phyloP scores from a whole-genome alignment of 2,888 invertebrate species.

The Bibio marci region DNA sequence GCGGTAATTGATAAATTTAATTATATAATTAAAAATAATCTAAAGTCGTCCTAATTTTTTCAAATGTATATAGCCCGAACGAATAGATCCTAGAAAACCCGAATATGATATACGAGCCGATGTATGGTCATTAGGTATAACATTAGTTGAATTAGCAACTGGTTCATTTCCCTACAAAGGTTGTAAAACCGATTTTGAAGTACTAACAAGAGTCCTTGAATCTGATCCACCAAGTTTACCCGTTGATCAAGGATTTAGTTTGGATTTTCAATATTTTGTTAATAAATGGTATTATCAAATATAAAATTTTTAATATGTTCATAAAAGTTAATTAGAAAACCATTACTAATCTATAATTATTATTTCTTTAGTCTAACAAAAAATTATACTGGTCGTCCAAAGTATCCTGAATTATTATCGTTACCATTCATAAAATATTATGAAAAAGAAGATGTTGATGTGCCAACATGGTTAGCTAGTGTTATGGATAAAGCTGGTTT shows the following conservation, averaged over 20 bases:
- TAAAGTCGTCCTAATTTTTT: neutral
- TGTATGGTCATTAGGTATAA: constrained; percentile 97
- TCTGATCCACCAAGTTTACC: constrained; percentile 81
- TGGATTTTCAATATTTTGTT: constrained; percentile 81
- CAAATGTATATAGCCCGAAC: constrained; percentile 59
- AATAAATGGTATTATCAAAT: constrained; percentile 52
- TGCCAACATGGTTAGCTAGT: constrained; percentile 69
- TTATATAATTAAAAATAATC: neutral
- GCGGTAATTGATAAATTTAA: constrained; percentile 48
- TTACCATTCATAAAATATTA: constrained; percentile 76
- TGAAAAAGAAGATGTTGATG: constrained; percentile 48
- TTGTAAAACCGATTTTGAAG: constrained; percentile 96
- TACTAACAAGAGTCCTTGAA: constrained; percentile 77
- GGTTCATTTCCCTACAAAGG: constrained; percentile 89
- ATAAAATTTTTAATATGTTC: too few species aligned
- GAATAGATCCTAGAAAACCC: constrained; percentile 86
- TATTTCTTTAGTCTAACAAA: constrained; percentile 58
- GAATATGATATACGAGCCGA: constrained; percentile 98
- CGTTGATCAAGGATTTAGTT: constrained; percentile 53
- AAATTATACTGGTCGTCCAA: constrained; percentile 83
- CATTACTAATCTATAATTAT: too few species aligned
- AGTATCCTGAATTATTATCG: constrained; percentile 78
- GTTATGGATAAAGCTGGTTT: constrained; percentile 35
- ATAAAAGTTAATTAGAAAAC: too few species aligned
- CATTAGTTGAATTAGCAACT: constrained; percentile 89